Evolutionary conservation across 2,888 invertebrate species (phyloP), one percentile per base, ranked within the genome.

Genomic region (Catocala fraxini): DNA sequence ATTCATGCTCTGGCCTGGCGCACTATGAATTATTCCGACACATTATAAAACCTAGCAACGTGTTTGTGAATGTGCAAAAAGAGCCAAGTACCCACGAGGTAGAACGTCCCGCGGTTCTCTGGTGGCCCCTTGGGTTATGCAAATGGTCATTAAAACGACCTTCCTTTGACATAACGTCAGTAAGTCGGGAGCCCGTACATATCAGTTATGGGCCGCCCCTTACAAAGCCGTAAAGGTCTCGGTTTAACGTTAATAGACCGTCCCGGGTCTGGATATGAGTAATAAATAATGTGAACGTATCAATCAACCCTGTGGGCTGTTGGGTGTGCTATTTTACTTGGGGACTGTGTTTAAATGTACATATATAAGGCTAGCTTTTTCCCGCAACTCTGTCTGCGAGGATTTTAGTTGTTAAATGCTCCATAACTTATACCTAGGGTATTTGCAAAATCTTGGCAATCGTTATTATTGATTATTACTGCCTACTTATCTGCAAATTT

Each of bases 21-120:
- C 73, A 68, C 77, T 69, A 83, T 84, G 84, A 83, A 84, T 84
- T 79, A 84, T 84, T 83, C 82, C 51, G 71, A 65, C 73, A 70
- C 75, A 84, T 84, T 84, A 84, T 77, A 78, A 77, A 79, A 70
- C 70, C 70, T 65, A 46, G 46, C 46, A 15, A 66, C 71, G 75
- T 75, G 73, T 76, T 70, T 64, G 68, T 59, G 71, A 71, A 73
- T 71, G 71, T 65, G 62, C 69, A 65, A 68, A 70, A 77, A 73
- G 63, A 34, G 34, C 25, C 48, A 11, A 33, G 51, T 58, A 51
- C 39, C 47, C 34, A 25, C 12, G 51, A 34, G 35, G 13, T 12
- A 6, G 45, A 45, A 12, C 45, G 15, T 13, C 15, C 46, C 15
- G 9, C 25, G 10, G 15, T 15, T 15, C 55, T 12, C 55, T 34